Evolutionary conservation across 2,113 vertebrate genomes (phyloP).

Genomic region (Oncorhynchus tshawytscha): DNA sequence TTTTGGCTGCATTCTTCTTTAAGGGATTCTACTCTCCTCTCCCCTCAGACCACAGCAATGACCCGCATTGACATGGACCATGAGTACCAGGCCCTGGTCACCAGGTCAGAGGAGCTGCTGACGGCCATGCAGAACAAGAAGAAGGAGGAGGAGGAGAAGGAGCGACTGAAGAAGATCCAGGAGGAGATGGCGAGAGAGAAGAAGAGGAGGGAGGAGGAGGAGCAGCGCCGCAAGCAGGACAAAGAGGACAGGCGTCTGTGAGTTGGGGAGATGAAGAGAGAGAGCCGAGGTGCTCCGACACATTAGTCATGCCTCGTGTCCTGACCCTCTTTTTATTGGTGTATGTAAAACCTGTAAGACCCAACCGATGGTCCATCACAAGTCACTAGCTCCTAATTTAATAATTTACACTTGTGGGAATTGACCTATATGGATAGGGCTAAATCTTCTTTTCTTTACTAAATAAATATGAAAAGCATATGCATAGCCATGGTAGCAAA

Average conservation of each 20-base stretch:
- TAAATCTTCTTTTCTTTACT: too few species aligned
- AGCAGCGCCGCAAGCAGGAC: slow-evolving; percentile 80
- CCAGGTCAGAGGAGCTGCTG: slow-evolving; percentile 87
- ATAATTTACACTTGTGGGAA: slow-evolving; percentile 33
- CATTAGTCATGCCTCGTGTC: slow-evolving; percentile 8
- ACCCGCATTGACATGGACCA: slow-evolving; percentile 86
- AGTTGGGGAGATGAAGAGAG: slow-evolving; percentile 53
- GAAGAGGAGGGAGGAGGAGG: slow-evolving; percentile 86
- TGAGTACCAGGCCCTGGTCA: slow-evolving; percentile 83
- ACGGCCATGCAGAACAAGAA: slow-evolving; percentile 88
- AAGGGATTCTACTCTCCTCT: neutral
- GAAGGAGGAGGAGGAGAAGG: slow-evolving; percentile 92
- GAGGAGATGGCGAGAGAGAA: slow-evolving; percentile 94
- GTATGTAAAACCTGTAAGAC: slow-evolving; percentile 19
- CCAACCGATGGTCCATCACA: slow-evolving; percentile 50
- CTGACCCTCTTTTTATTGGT: neutral
- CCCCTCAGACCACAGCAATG: slow-evolving; percentile 81
- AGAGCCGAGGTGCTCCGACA: neutral
- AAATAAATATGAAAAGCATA: too few species aligned
- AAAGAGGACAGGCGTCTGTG: slow-evolving; percentile 87
- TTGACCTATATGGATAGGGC: slow-evolving; percentile 25
- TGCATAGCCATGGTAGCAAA: too few species aligned
- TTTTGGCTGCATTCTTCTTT: too few species aligned
- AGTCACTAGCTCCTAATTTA: slow-evolving; percentile 46
- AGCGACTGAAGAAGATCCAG: slow-evolving; percentile 86